Evolutionary conservation across 1,140 invertebrate genomes (phyloP), one percentile per base, ranked within the genome.

Genomic region (Papilio polytes): DNA sequence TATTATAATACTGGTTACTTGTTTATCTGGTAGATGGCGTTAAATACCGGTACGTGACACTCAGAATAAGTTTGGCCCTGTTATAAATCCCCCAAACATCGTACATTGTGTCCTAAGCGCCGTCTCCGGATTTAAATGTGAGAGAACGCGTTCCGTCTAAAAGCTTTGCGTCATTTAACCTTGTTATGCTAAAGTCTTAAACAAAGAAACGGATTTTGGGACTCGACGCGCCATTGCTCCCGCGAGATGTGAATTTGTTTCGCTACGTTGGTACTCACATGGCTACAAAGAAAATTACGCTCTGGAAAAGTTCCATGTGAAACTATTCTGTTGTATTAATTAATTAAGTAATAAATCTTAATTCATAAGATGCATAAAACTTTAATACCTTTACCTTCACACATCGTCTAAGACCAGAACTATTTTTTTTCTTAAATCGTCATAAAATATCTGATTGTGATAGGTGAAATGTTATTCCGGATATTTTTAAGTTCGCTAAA

Each of bases 81-180:
- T 80, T 56, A 80, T 80, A 80, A 82, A 80, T 74, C 70, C 36
- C 74, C 48, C 44, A 80, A 73, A 41, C 74, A 74, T 46, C 63
- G 80, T 80, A 46, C 76, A 82, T 78, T 80, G 77, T 80, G 48
- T 85, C 85, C 73, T 86, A 83, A 88, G 73, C 82, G 83, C 74
- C 78, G 74, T 81, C 86, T 84, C 81, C 86, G 80, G 85, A 84
- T 85, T 88, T 90, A 91, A 89, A 91, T 87, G 85, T 85, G 77
- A 78, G 80, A 72, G 81, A 88, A 87, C 88, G 84, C 89, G 89
- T 88, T 87, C 84, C 82, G 85, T 86, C 90, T 94, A 90, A 94
- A 94, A 94, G 92, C 91, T 93, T 94, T 92, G 85, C 82, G 90
- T 87, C 88, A 90, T 92, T 87, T 87, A 88, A 84, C 83, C 83